Conservation (phyloP, 2,113 vertebrate genomes). For the Dendrocopos noguchii region DNA sequence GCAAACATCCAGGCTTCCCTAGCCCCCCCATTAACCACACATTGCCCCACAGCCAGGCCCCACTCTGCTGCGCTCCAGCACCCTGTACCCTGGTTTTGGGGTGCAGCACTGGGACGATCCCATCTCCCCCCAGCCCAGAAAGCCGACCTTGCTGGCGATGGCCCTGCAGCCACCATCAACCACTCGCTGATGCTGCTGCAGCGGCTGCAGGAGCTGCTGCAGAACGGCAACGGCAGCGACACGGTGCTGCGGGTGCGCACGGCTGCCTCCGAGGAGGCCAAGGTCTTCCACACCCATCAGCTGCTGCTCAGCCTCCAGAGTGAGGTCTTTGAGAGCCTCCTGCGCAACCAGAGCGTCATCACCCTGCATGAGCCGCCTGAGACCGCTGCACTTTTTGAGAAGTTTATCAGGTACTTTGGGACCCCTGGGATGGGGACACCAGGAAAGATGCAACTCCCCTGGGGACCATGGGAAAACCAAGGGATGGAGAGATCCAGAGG, state of each 20-base stretch:
- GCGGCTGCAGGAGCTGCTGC: slow-evolving; percentile 85
- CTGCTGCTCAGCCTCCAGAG: slow-evolving; percentile 92
- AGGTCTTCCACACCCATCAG: slow-evolving; percentile 85
- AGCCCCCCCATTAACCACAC: rapidly evolving
- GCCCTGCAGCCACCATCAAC: slow-evolving; percentile 76
- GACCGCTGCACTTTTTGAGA: slow-evolving; percentile 85
- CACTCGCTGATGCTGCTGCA: slow-evolving; percentile 86
- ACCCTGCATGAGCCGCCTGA: slow-evolving; percentile 82
- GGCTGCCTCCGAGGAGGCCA: slow-evolving; percentile 83
- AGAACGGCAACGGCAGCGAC: slow-evolving; percentile 87
- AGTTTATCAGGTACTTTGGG: slow-evolving; percentile 86
- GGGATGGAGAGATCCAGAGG: neutral
- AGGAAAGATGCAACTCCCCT: neutral
- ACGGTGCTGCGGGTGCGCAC: slow-evolving; percentile 86
- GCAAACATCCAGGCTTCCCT: neutral
- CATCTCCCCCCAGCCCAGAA: slow-evolving; percentile 75
- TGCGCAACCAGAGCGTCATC: slow-evolving; percentile 79
- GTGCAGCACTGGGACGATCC: neutral
- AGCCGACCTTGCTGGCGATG: slow-evolving; percentile 69
- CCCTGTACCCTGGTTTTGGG: rapidly evolving
- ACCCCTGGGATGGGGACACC: neutral
- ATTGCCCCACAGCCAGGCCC: rapidly evolving
- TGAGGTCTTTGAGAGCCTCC: slow-evolving; percentile 80
- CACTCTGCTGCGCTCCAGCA: neutral
- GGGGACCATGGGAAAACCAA: too few relatives aligned